phyloP scores from a whole-genome alignment of 1,140 invertebrate genomes.

The Zaprionus vittiger region DNA sequence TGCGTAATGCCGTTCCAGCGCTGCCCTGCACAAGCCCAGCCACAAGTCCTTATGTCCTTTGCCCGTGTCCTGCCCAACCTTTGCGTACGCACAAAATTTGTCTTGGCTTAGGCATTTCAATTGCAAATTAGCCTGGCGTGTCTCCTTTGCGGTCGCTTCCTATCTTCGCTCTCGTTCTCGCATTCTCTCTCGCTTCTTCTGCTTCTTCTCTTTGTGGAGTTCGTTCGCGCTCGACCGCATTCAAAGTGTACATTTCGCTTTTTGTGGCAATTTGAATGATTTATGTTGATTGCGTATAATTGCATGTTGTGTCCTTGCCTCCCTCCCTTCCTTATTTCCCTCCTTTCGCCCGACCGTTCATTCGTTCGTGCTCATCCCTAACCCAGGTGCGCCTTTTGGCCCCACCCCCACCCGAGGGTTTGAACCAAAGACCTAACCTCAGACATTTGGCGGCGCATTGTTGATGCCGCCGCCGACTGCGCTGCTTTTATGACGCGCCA shows the following conservation, averaged over 20 bases:
- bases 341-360: too few relatives aligned
- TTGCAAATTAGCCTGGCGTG: constrained; percentile 70
- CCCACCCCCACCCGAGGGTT: background rate
- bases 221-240: constrained; percentile 36
- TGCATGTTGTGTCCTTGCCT: constrained; percentile 67
- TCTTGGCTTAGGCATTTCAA: constrained; percentile 71
- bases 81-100: constrained; percentile 55
- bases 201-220: background rate
- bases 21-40: constrained; percentile 12
- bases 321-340: background rate
- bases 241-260: constrained; percentile 51
- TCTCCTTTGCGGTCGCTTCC: background rate
- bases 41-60: background rate
- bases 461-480: constrained; percentile 30
- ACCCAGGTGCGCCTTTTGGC: constrained; percentile 7
- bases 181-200: background rate
- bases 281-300: constrained; percentile 82
- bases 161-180: background rate
- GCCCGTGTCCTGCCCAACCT: constrained; percentile 17
- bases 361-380: background rate
- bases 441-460: constrained; percentile 72
- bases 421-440: constrained; percentile 43
- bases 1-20: constrained; percentile 56
- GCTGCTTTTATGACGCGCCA: constrained; percentile 75
- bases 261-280: constrained; percentile 77